Conservation (phyloP, 1,140 invertebrate genomes). For the Bilobella aurantiaca region DNA sequence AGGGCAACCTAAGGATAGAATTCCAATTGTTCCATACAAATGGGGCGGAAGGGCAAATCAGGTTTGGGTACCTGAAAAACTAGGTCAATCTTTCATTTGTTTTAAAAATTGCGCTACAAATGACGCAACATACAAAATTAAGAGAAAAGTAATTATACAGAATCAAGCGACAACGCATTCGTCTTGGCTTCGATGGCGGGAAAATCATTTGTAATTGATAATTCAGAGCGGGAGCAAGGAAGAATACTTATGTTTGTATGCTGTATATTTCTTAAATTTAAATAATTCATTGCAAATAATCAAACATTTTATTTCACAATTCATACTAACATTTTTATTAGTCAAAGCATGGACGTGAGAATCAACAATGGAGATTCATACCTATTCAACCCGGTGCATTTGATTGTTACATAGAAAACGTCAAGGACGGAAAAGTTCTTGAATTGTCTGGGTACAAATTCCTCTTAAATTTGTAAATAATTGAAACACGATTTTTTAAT, state of each 20-base stretch:
- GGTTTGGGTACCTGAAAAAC: not conserved
- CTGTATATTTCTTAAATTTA: too few species aligned
- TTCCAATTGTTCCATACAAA: not conserved
- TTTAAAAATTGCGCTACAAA: too few species aligned
- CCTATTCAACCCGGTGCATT: not conserved
- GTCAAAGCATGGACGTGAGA: not conserved
- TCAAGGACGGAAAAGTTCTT: not conserved
- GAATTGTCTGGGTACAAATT: not conserved
- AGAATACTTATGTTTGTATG: not conserved
- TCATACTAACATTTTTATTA: too few species aligned
- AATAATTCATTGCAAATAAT: too few species aligned
- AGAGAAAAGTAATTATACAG: not conserved
- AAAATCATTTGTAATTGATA: not conserved
- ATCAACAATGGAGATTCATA: not conserved
- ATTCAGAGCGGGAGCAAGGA: not conserved
- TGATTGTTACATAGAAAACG: not conserved
- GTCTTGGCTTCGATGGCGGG: not conserved
- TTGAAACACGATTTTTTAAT: too few species aligned
- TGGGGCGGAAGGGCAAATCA: not conserved
- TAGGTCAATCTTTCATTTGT: not conserved
- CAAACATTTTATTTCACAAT: too few species aligned
- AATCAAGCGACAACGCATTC: not conserved
- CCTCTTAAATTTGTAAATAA: too few species aligned
- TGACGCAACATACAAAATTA: not conserved
- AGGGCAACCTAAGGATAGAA: not conserved